phyloP scores from a whole-genome alignment of 1,140 invertebrate species.

The Forficula auricularia region DNA sequence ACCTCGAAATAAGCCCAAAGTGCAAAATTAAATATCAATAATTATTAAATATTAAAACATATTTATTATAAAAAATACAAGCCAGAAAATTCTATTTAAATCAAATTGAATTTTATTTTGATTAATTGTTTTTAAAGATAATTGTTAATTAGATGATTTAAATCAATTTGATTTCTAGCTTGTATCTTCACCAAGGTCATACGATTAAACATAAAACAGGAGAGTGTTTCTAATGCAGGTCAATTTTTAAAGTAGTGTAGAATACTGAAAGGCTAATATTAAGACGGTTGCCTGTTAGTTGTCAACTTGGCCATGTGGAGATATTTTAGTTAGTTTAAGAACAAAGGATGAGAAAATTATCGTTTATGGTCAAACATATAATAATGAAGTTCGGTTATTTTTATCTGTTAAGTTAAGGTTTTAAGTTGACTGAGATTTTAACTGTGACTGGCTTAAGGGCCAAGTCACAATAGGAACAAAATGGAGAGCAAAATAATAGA shows the following conservation, averaged over 20 bases:
- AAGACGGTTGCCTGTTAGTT: conserved; percentile 23
- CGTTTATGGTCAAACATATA: conserved; percentile 1
- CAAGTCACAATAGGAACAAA: too few relatives aligned
- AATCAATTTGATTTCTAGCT: conserved; percentile 23
- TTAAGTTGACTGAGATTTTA: background rate
- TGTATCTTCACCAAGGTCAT: conserved; percentile 24
- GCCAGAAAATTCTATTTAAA: conserved; percentile 19
- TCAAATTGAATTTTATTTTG: conserved; percentile 28
- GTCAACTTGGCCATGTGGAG: conserved; percentile 32
- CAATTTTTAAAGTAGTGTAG: conserved; percentile 13
- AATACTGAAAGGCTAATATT: conserved; percentile 9
- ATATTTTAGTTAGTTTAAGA: conserved; percentile 29
- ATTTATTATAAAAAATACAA: conserved; percentile 1
- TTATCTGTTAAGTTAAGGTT: background rate
- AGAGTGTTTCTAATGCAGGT: conserved; percentile 9
- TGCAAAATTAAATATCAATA: conserved; percentile 15
- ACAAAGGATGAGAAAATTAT: conserved; percentile 15
- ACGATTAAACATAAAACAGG: conserved; percentile 7
- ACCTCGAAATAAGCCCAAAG: conserved; percentile 7
- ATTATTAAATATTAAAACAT: conserved; percentile 9
- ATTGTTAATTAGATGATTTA: conserved; percentile 23
- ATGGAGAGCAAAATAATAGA: background rate
- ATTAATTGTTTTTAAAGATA: conserved; percentile 25
- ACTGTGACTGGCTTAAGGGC: background rate
- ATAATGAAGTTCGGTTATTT: background rate